Conservation (phyloP, 2,888 invertebrate genomes). For the Keiferia lycopersicella region DNA sequence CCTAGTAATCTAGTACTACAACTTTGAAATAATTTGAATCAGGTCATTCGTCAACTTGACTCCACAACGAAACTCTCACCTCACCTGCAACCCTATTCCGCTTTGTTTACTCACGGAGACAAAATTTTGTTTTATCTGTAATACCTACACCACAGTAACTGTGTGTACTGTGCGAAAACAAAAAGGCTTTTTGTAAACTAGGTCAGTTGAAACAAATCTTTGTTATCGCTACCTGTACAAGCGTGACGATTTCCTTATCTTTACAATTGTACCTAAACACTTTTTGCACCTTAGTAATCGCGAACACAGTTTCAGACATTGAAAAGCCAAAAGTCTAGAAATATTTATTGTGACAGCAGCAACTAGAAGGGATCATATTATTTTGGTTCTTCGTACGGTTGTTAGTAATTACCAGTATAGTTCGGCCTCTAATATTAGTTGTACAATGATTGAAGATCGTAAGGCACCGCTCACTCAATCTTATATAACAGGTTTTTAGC, state of each 20-base stretch:
- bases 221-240: constrained; percentile 20
- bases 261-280: not conserved
- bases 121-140: constrained; percentile 40
- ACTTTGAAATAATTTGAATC: no score
- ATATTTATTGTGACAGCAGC: no score
- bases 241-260: constrained; percentile 15
- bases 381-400: no score
- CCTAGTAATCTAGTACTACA: no score
- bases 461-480: not conserved
- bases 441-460: not conserved
- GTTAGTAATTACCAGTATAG: no score
- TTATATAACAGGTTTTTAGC: not conserved
- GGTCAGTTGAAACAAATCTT: constrained; percentile 28
- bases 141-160: not conserved
- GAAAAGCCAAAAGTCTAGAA: not conserved
- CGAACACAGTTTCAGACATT: not conserved
- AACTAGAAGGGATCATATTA: no score
- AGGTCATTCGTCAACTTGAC: no score
- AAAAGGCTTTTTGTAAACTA: constrained; percentile 28
- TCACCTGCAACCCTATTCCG: constrained; percentile 69
- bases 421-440: no score
- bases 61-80: no score
- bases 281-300: not conserved
- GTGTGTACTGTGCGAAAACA: constrained; percentile 21
- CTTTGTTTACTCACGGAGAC: constrained; percentile 60